Conservation (phyloP, 1,140 invertebrate species). For the Pemphigus obesinymphae region DNA sequence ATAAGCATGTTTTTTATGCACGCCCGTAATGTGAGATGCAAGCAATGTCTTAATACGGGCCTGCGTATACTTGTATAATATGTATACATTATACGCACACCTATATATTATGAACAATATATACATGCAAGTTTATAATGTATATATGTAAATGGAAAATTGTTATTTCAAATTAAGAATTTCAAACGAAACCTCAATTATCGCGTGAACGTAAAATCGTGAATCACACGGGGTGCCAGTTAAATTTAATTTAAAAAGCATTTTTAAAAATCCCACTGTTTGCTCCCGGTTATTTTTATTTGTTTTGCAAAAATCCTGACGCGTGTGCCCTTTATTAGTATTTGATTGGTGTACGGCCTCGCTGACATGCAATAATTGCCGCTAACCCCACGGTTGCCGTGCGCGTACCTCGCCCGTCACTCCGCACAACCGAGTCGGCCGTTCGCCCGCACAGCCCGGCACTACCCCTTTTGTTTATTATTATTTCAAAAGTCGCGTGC, state of each 20-base stretch:
- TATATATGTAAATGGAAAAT: too few species aligned
- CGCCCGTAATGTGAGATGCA: too few species aligned
- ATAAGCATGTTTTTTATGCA: too few species aligned
- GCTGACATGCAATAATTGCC: constrained; percentile 39
- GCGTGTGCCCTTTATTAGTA: constrained; percentile 40
- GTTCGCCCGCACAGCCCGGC: background rate
- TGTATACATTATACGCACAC: too few species aligned
- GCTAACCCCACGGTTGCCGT: constrained; percentile 13
- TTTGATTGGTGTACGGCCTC: constrained; percentile 34
- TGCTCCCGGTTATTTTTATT: constrained; percentile 27
- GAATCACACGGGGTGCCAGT: constrained; percentile 2
- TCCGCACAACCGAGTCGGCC: background rate
- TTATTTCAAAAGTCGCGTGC: constrained; percentile 42
- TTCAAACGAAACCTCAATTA: background rate
- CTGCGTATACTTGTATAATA: too few species aligned
- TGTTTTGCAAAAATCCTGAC: constrained; percentile 30
- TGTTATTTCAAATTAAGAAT: too few species aligned
- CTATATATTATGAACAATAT: too few species aligned
- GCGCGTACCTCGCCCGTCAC: background rate
- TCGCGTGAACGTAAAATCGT: background rate
- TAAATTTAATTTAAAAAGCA: constrained; percentile 40
- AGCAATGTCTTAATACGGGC: too few species aligned
- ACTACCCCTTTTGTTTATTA: constrained; percentile 42
- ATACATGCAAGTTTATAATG: too few species aligned
- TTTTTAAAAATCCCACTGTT: constrained; percentile 28